Conservation (phyloP, 92 coral and sea anemone genomes). For the Blastomussa wellsi region DNA sequence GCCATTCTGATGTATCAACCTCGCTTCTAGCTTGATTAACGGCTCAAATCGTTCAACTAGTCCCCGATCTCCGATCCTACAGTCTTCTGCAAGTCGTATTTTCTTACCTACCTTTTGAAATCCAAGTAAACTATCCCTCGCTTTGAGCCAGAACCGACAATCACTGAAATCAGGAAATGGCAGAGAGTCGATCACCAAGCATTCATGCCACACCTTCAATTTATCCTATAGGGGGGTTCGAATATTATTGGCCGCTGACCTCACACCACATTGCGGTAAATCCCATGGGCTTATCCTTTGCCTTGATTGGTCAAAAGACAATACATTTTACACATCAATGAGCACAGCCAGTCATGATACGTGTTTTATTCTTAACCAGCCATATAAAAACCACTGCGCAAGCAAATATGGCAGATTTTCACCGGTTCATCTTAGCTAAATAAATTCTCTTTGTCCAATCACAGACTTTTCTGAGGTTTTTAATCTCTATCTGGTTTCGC, state of each 20-base stretch:
- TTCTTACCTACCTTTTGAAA: slow-evolving; percentile 63
- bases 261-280: slow-evolving; percentile 59
- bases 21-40: slow-evolving; percentile 3
- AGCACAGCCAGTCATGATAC: slow-evolving; percentile 61
- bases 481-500: neutral
- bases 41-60: neutral
- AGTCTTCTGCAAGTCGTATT: slow-evolving; percentile 22
- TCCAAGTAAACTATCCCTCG: slow-evolving; percentile 58
- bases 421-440: neutral
- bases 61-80: slow-evolving; percentile 21
- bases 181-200: slow-evolving; percentile 81
- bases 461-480: neutral
- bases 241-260: slow-evolving; percentile 78
- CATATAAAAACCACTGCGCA: slow-evolving; percentile 16
- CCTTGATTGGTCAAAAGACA: slow-evolving; percentile 76
- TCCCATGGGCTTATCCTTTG: slow-evolving; percentile 43
- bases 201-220: slow-evolving; percentile 96
- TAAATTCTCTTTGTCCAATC: neutral
- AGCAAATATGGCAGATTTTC: neutral
- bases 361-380: slow-evolving; percentile 53
- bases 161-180: slow-evolving; percentile 85
- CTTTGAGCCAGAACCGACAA: slow-evolving; percentile 80
- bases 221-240: slow-evolving; percentile 95
- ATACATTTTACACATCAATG: slow-evolving; percentile 58
- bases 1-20: slow-evolving; percentile 27